Conservation (phyloP, 2,888 invertebrate species). For the Sarcophaga caerulescens region DNA sequence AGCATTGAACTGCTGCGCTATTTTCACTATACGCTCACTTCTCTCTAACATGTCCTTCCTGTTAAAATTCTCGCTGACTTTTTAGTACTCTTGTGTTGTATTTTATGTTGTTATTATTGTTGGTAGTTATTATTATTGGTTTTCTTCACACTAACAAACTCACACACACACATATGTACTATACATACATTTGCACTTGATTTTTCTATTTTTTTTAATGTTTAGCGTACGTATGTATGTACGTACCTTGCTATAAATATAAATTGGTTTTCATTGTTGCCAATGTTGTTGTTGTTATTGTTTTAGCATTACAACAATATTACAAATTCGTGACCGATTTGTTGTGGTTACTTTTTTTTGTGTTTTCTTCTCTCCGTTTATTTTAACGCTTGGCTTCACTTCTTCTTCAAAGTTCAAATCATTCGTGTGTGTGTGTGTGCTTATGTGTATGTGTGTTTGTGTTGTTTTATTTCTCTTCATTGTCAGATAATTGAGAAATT, state of each 20-base stretch:
- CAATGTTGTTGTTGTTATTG: constrained; percentile 18
- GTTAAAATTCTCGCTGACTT: not conserved
- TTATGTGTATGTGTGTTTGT: not conserved
- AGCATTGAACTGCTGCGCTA: constrained; percentile 25
- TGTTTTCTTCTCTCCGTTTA: not conserved
- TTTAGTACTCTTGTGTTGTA: not conserved
- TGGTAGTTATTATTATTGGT: constrained; percentile 33
- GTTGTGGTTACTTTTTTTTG: constrained; percentile 1
- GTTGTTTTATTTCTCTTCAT: constrained; percentile 39
- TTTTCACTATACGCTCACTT: not conserved
- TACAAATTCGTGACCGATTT: constrained; percentile 64
- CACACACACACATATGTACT: not conserved
- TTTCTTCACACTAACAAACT: not conserved
- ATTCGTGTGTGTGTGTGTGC: not conserved
- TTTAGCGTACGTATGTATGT: not conserved
- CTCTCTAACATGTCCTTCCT: not conserved
- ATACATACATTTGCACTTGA: not conserved
- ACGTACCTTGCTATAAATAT: not conserved
- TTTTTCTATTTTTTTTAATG: not conserved
- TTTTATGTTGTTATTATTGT: constrained; percentile 23
- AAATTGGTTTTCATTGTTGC: constrained; percentile 17
- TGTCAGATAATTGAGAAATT: constrained; percentile 60
- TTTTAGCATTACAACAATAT: constrained; percentile 43
- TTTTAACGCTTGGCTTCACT: not conserved
- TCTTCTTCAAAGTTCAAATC: not conserved